Base-by-base conservation (phyloP, 2,888 invertebrate species). In the Timandra comae region DNA sequence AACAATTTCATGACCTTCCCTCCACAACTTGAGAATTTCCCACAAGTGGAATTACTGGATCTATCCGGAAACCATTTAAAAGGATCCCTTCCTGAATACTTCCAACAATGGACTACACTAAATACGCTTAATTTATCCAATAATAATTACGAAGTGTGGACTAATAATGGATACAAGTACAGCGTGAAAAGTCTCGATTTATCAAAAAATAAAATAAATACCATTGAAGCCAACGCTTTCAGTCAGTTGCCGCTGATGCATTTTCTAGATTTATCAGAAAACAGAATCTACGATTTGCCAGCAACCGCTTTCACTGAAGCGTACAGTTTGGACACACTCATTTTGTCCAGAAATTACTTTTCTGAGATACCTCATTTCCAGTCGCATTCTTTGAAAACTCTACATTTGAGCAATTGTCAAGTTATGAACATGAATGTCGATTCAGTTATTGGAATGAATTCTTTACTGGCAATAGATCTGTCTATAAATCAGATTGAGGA, bases 281-380 rank as follows among this genome's bases (percentile, higher is more conserved):
- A 93, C 61, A 88, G 89, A 64, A 80, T 93, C 29, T 75, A 86
- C 7, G 63, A 78, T 12, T 62, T 93, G 38, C 85, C 88, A 39
- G 63, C 85, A 2, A 79, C 80, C 26, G 72, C 88, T 2, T 91
- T 93, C 53, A 66, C 74, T 3, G 77, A 86, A 29, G 88, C 89
- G 35, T 75, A 81, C 12, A 84, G 86, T 20, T 70, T 93, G 24
- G 85, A 84, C 26, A 74, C 73, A 6, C 70, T 93, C 23, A 88
- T 90, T 60, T 66, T 93, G 38, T 91, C 91, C 10, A 84, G 89
- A 55, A 92, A 91, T 64, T 89, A 89, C 45, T 80, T 92, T 39
- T 87, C 82, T 13, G 79, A 79, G 39, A 68, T 92, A 5, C 88
- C 88, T 7, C 78, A 67, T 43, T 84, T 91, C 26, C 75, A 79